Percentiles rank a stretch among this genome's conserved stretches.
phyloP scores from a whole-genome alignment of 23 tunicate species.

The Ciona savignyi region DNA sequence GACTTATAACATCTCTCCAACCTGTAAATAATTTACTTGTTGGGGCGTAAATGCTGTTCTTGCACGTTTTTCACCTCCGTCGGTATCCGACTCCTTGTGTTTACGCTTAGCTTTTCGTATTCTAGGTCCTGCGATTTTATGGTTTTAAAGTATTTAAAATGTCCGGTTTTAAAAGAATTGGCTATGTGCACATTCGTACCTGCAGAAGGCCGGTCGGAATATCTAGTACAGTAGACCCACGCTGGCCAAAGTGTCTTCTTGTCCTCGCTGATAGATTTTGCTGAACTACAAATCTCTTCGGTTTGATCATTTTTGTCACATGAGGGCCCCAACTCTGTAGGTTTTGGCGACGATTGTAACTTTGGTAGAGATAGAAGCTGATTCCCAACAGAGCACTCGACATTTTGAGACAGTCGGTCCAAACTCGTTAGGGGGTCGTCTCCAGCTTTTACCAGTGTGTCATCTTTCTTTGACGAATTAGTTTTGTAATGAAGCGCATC shows the following conservation, averaged over 20 bases:
- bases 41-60: conserved; percentile 44
- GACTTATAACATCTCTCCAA: no score
- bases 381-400: background rate
- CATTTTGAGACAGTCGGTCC: conserved; percentile 14
- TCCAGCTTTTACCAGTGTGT: no score
- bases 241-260: conserved; percentile 40
- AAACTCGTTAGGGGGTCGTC: background rate
- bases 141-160: background rate
- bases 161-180: background rate
- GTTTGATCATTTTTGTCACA: background rate
- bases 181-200: conserved; percentile 31
- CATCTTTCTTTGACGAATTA: no score
- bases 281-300: background rate
- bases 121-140: conserved; percentile 29
- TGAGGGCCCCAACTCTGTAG: background rate
- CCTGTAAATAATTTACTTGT: conserved; percentile 33
- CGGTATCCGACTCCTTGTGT: background rate
- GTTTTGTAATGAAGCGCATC: background rate
- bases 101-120: conserved; percentile 22
- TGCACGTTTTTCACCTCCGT: conserved; percentile 24
- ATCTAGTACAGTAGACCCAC: conserved; percentile 82
- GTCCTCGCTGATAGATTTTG: background rate
- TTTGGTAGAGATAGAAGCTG: background rate
- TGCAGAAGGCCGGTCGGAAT: conserved; percentile 80
- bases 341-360: background rate